Evolutionary conservation across 2,888 invertebrate species (phyloP).

Genomic region (Caenorhabditis uteleia): DNA sequence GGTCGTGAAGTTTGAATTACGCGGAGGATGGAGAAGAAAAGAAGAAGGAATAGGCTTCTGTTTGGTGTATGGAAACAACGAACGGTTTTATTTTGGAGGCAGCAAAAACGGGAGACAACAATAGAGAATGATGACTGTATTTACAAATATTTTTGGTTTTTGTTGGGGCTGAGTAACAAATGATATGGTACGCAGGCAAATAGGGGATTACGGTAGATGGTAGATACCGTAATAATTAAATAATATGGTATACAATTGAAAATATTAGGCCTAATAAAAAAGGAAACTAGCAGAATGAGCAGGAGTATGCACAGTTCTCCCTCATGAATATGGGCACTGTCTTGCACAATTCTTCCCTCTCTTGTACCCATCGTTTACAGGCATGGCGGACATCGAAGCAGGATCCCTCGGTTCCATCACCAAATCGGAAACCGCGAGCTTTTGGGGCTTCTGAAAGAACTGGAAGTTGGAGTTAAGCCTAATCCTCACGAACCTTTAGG

Average conservation of each 20-base stretch:
- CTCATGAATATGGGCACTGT: slow-evolving; percentile 67
- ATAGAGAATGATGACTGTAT: too few relatives aligned
- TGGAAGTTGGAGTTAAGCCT: background rate
- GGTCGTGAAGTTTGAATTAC: slow-evolving; percentile 22
- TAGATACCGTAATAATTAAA: background rate
- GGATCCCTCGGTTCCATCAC: slow-evolving; percentile 54
- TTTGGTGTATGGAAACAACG: too few relatives aligned
- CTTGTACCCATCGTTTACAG: slow-evolving; percentile 65
- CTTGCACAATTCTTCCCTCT: slow-evolving; percentile 61
- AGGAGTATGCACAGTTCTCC: slow-evolving; percentile 64
- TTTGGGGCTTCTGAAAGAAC: slow-evolving; percentile 35
- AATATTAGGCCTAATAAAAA: background rate
- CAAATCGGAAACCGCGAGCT: slow-evolving; percentile 52
- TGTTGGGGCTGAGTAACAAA: too few relatives aligned
- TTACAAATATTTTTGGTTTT: too few relatives aligned
- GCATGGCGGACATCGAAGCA: slow-evolving; percentile 63
- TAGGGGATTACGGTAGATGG: slow-evolving; percentile 7
- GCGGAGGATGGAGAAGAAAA: background rate
- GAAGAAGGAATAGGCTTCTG: too few relatives aligned
- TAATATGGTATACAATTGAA: slow-evolving; percentile 2
- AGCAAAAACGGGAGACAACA: too few relatives aligned
- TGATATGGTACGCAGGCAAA: too few relatives aligned
- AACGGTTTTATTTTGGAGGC: too few relatives aligned
- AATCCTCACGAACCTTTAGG: slow-evolving; percentile 19
- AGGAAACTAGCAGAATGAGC: slow-evolving; percentile 47